These are phyloP conservation scores for Tiliacea citrago DNA, from an alignment of 2,888 invertebrate species.

Conservation along the genomic window DNA sequence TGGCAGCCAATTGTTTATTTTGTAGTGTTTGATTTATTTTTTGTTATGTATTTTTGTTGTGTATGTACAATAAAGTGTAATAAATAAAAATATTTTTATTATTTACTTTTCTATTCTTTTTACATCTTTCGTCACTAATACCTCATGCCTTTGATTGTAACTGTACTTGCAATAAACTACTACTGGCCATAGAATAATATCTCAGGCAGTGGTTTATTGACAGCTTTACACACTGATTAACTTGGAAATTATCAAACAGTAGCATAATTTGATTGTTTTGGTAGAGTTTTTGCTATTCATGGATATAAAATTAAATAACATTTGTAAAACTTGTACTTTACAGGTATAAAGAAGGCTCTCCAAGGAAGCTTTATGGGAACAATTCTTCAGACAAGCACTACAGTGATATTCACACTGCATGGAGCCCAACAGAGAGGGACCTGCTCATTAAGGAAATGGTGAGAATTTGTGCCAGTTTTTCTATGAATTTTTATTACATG, in stretches of 20 bases:
- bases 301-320: background rate
- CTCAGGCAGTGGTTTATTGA: background rate
- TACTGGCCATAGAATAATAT: background rate
- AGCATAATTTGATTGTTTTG: background rate
- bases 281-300: background rate
- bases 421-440: slow-evolving; percentile 88
- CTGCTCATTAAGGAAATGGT: slow-evolving; percentile 91
- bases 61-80: too few species aligned
- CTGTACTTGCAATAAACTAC: background rate
- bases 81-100: background rate
- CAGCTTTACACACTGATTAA: background rate
- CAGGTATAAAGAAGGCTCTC: slow-evolving; percentile 76
- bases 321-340: background rate
- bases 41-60: too few species aligned
- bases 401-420: slow-evolving; percentile 72
- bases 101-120: background rate
- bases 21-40: too few species aligned
- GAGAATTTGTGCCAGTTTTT: slow-evolving; percentile 42
- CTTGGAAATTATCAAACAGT: background rate
- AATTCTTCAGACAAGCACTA: slow-evolving; percentile 69
- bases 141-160: background rate
- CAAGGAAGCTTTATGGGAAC: slow-evolving; percentile 79
- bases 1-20: too few species aligned
- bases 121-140: background rate
- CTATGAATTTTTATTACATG: background rate